phyloP scores from a whole-genome alignment of 2,113 vertebrate genomes.

The Pangasianodon hypophthalmus region DNA sequence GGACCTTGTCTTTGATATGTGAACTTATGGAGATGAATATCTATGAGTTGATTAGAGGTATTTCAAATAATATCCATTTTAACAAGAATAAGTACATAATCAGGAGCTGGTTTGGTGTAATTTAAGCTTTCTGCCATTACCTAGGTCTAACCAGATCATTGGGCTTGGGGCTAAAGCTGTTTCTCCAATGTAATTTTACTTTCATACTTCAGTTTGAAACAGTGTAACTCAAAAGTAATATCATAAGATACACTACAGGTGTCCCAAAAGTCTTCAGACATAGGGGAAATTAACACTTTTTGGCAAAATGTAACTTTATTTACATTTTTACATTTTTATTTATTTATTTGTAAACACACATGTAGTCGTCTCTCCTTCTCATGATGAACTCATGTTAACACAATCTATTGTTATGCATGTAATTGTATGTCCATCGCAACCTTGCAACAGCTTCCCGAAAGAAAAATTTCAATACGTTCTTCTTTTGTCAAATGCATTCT shows the following conservation, averaged over 20 bases:
- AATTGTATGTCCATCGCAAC: too few species aligned
- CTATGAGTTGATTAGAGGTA: constrained; percentile 88
- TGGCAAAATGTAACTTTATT: too few species aligned
- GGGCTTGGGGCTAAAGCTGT: neutral
- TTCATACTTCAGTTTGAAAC: neutral
- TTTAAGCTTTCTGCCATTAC: neutral
- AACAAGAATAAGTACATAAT: neutral
- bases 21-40: constrained; percentile 94
- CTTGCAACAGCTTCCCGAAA: too few species aligned
- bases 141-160: neutral
- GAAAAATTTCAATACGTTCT: too few species aligned
- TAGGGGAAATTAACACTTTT: too few species aligned
- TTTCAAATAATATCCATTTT: constrained; percentile 29
- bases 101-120: neutral
- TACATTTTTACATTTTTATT: too few species aligned
- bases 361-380: too few species aligned
- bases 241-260: neutral
- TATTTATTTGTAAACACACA: too few species aligned
- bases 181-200: neutral
- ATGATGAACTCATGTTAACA: too few species aligned
- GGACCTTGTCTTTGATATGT: constrained; percentile 83
- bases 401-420: too few species aligned
- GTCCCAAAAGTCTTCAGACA: too few species aligned
- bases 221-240: neutral
- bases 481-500: too few species aligned